phyloP scores from a whole-genome alignment of 2,113 vertebrate genomes.

The Taurulus bubalis region DNA sequence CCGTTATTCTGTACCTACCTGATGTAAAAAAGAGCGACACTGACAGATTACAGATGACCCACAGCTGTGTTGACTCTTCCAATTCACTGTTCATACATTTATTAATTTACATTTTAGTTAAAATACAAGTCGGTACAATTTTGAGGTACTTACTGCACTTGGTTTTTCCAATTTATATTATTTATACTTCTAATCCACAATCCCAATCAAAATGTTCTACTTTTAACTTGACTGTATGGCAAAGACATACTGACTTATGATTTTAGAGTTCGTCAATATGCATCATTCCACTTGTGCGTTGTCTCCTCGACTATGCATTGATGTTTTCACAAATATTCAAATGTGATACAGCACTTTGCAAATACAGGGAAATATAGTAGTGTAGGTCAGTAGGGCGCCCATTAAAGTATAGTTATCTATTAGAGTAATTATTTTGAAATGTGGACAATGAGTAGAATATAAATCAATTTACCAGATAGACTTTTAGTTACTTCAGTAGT shows the following conservation, averaged over 20 bases:
- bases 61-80: conserved; percentile 36
- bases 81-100: not conserved
- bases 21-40: not conserved
- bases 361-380: not conserved
- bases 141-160: not conserved
- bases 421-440: not conserved
- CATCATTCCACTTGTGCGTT: not conserved
- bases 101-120: not conserved
- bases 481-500: too few relatives aligned
- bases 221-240: not conserved
- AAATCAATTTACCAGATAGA: not conserved
- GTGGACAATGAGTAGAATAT: not conserved
- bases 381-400: not conserved
- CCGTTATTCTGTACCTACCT: not conserved
- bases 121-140: not conserved
- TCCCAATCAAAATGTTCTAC: not conserved
- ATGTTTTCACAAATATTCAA: not conserved
- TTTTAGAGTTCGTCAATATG: not conserved
- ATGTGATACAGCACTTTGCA: not conserved
- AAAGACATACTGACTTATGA: too few relatives aligned
- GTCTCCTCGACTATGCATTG: not conserved
- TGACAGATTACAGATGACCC: not conserved
- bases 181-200: not conserved
- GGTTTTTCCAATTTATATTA: not conserved
- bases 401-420: not conserved